phyloP scores from a whole-genome alignment of 2,888 invertebrate genomes.

The Polymixis flavicincta region DNA sequence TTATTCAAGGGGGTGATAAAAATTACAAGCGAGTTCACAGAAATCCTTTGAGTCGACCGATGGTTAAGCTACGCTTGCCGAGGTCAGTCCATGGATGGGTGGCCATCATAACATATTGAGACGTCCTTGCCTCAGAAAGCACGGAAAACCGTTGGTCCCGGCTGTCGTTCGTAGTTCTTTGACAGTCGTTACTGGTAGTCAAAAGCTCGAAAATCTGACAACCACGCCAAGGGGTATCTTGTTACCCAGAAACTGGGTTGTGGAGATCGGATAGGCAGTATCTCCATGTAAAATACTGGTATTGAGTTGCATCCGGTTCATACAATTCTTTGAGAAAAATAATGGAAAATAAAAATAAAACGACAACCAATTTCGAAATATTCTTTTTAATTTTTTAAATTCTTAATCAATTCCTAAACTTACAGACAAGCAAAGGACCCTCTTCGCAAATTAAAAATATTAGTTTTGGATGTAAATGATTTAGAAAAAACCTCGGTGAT shows the following conservation, averaged over 20 bases:
- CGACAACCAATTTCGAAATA: conserved; percentile 19
- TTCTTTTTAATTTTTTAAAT: conserved; percentile 45
- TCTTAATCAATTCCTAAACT: conserved; percentile 50
- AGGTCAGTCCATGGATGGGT: too few species aligned
- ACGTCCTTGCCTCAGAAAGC: too few species aligned
- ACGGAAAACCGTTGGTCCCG: too few species aligned
- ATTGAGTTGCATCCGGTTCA: not conserved
- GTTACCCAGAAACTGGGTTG: not conserved
- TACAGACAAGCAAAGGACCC: conserved; percentile 65
- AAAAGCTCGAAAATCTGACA: not conserved
- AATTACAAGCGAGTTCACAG: too few species aligned
- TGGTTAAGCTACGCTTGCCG: too few species aligned
- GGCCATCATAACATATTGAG: too few species aligned
- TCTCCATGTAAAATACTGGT: not conserved
- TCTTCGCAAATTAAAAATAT: conserved; percentile 56
- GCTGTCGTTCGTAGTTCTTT: too few species aligned
- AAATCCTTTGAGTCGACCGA: too few species aligned
- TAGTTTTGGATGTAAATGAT: not conserved
- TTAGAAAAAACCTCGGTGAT: not conserved
- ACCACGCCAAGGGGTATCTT: not conserved
- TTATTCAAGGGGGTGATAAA: too few species aligned
- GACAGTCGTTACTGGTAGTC: not conserved
- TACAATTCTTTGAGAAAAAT: not conserved
- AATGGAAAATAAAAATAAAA: conserved; percentile 28
- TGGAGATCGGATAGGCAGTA: not conserved